These are phyloP conservation scores for Neodiprion fabricii DNA, from an alignment of 1,140 invertebrate genomes.

Conservation along the genomic window DNA sequence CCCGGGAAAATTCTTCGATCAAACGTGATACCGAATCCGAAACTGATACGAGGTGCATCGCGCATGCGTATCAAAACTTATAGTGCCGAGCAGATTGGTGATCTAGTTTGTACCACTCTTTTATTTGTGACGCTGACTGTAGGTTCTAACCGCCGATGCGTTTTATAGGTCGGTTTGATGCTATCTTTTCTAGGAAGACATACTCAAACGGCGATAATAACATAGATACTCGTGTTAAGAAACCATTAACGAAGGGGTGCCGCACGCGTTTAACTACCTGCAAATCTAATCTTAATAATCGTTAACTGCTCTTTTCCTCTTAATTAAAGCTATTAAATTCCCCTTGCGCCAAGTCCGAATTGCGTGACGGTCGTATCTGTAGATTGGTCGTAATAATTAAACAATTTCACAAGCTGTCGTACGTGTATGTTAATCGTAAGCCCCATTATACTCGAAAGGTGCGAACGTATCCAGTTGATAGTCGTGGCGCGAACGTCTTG, in stretches of 20 bases:
- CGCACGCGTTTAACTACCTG: background rate
- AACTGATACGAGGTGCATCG: too few relatives aligned
- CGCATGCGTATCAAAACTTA: too few relatives aligned
- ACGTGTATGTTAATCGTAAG: background rate
- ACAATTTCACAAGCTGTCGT: background rate
- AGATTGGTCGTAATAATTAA: slow-evolving; percentile 1
- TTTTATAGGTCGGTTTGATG: too few relatives aligned
- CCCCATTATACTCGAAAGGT: too few relatives aligned
- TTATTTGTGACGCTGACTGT: too few relatives aligned
- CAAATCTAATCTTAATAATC: slow-evolving; percentile 8
- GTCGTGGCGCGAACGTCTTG: too few relatives aligned
- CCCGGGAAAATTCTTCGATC: too few relatives aligned
- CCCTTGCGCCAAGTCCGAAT: background rate
- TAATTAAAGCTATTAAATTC: background rate
- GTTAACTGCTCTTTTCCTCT: slow-evolving; percentile 1
- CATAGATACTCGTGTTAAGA: background rate
- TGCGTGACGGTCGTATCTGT: background rate
- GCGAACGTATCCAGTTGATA: too few relatives aligned
- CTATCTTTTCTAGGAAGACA: background rate
- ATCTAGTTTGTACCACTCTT: too few relatives aligned
- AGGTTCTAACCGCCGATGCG: too few relatives aligned
- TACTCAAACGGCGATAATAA: background rate
- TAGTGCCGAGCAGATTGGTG: too few relatives aligned
- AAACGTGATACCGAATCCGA: too few relatives aligned
- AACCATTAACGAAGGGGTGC: background rate